Conservation (phyloP, 1,140 invertebrate genomes). For the Drosophila leontia region DNA sequence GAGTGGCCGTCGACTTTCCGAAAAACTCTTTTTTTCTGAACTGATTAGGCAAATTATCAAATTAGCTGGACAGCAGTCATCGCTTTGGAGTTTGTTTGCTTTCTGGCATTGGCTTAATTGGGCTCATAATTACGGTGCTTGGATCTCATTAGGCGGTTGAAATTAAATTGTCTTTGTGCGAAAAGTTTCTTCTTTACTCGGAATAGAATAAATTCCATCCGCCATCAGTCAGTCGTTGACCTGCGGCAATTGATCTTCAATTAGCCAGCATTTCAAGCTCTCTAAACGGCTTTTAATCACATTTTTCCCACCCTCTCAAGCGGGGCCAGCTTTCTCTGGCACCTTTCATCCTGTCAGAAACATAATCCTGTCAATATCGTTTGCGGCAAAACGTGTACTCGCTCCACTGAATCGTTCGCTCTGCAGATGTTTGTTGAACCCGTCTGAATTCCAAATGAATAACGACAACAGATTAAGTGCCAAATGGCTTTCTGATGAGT, state of each 20-base stretch:
- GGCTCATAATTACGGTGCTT: conserved; percentile 46
- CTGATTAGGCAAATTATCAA: conserved; percentile 72
- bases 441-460: conserved; percentile 11
- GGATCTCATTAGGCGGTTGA: conserved; percentile 28
- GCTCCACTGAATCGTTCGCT: conserved; percentile 25
- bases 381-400: conserved; percentile 25
- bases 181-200: conserved; percentile 2
- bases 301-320: conserved; percentile 35
- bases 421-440: conserved; percentile 49
- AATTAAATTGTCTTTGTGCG: conserved; percentile 19
- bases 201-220: not conserved
- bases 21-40: conserved; percentile 24
- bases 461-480: conserved; percentile 19
- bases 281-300: conserved; percentile 40
- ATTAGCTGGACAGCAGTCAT: conserved; percentile 45
- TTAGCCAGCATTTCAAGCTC: conserved; percentile 22
- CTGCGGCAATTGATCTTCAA: conserved; percentile 48
- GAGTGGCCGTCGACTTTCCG: conserved; percentile 29
- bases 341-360: conserved; percentile 38
- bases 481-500: conserved; percentile 55
- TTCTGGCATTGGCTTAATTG: conserved; percentile 37
- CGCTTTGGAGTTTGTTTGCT: conserved; percentile 41
- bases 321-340: conserved; percentile 30
- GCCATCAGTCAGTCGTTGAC: conserved; percentile 50
- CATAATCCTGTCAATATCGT: conserved; percentile 40